Evolutionary conservation across 2,113 vertebrate genomes (phyloP), one percentile per base, ranked within the genome.

Genomic region (Alouatta palliata): DNA sequence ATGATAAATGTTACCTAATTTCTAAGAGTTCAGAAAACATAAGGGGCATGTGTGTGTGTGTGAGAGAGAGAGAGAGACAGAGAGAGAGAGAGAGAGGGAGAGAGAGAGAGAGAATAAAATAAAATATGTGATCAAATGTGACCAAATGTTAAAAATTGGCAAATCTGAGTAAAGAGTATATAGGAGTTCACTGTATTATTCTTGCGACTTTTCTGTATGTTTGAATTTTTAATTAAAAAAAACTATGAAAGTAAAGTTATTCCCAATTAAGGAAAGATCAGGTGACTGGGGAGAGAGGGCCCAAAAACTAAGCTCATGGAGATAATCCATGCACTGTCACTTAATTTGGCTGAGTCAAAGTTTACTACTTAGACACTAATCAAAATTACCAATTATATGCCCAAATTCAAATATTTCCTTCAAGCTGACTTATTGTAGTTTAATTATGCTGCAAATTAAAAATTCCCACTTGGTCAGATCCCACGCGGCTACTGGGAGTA

Each of bases 61-160:
- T 20, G 5, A 43, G 40, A 43, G 40, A 43, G 4, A 2, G 64
- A 14, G 5, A 49, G 45, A 12, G 4, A 5, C 58, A 21, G 3
- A 35, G 7, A 73, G 52, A 81, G 25, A 20, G 14, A 54, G 9
- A 49, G 13, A 68, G 25, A 71, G 43, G n/a, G 49, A 70, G 13
- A 87, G 11, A 88, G 16, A 49, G 8, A 56, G 5, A 43, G 0
- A 68, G 64, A 66, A n/a, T 37, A 73, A 80, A 90, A 47, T 66
- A 61, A 96, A 40, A 71, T 49, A 58, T 64, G 47, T 70, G 4
- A n/a, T 91, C 83, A 85, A 90, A 82, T 80, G 43, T 56, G 47
- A 79, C 8, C 54, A 87, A 91, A 88, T 68, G 37, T 25, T 91
- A 54, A 96, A 90, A 94, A 85, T 27, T 81, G 49, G n/a, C 88